Base-by-base conservation (phyloP, 2,888 invertebrate species). In the Trichopoda pennipes region DNA sequence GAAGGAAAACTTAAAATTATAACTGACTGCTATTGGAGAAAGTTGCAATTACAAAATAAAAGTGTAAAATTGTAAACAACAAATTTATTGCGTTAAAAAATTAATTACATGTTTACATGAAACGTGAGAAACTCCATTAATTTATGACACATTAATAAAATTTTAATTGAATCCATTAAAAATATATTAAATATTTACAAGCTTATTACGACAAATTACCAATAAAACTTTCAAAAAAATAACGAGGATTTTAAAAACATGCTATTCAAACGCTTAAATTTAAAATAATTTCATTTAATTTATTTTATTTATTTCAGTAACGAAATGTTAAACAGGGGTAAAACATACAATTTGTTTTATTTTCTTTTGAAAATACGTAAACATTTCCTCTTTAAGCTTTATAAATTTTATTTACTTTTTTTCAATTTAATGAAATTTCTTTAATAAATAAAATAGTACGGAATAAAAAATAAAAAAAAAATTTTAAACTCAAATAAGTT, bases 321-420 rank as follows among this genome's bases (percentile, higher is more conserved):
- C n/a, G 9, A 6, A 64, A 51, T 16, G 35, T 14, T 21, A 9
- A 64, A 51, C 19, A 64, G 17, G 8, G 10, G 9, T 60, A 60
- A 51, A 28, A 51, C 23, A 47, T 1, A 51, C 28, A 3, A 17
- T 64, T 64, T 49, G 23, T 23, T 8, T 35, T 49, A 66, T 64
- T 73, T 55, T 63, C 63, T 64, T 55, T 17, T 0, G n/a, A n/a
- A 44, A 42, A 32, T 23, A 17, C 42, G 23, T 61, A 53, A 61
- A 16, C 23, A 55, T 61, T 61, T 69, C 60, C 76, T 61, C 66
- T 69, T 76, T 76, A 44, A 69, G 76, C 76, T 60, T 76, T 53
- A 61, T 69, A 69, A 69, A 69, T 69, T 68, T 76, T 76, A n/a
- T 49, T 42, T 66, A 10, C 0, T 53, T 44, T 68, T 32, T 49